These are phyloP conservation scores for Theretra japonica DNA, from an alignment of 2,888 invertebrate genomes.

Conservation along the genomic window DNA sequence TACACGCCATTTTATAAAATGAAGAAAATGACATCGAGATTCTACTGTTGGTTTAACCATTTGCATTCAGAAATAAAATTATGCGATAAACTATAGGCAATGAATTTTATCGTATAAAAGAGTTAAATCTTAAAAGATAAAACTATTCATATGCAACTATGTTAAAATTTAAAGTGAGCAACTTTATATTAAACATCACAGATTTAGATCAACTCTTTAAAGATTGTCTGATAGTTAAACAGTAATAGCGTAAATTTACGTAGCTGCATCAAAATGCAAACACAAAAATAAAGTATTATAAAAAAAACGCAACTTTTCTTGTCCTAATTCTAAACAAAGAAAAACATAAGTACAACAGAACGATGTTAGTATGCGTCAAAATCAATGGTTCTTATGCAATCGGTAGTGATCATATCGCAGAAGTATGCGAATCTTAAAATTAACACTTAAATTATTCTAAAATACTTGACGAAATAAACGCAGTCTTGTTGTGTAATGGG, in stretches of 20 bases:
- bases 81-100: neutral
- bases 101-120: slow-evolving; percentile 32
- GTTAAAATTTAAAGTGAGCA: slow-evolving; percentile 77
- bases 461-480: slow-evolving; percentile 50
- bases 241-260: slow-evolving; percentile 31
- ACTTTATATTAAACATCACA: slow-evolving; percentile 69
- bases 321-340: slow-evolving; percentile 42
- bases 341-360: slow-evolving; percentile 66
- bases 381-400: slow-evolving; percentile 62
- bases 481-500: slow-evolving; percentile 51
- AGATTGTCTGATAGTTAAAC: slow-evolving; percentile 38
- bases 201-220: slow-evolving; percentile 46
- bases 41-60: slow-evolving; percentile 32
- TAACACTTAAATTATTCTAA: slow-evolving; percentile 44
- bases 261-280: slow-evolving; percentile 44
- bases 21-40: slow-evolving; percentile 36
- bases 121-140: slow-evolving; percentile 39
- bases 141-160: slow-evolving; percentile 53
- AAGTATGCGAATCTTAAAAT: slow-evolving; percentile 45
- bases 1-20: neutral
- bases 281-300: slow-evolving; percentile 44
- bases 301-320: slow-evolving; percentile 45
- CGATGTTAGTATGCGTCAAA: slow-evolving; percentile 57
- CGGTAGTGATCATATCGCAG: slow-evolving; percentile 36
- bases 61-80: neutral